These are phyloP conservation scores for Cecidostiba fungosa DNA, from an alignment of 2,888 invertebrate species.

Conservation along the genomic window DNA sequence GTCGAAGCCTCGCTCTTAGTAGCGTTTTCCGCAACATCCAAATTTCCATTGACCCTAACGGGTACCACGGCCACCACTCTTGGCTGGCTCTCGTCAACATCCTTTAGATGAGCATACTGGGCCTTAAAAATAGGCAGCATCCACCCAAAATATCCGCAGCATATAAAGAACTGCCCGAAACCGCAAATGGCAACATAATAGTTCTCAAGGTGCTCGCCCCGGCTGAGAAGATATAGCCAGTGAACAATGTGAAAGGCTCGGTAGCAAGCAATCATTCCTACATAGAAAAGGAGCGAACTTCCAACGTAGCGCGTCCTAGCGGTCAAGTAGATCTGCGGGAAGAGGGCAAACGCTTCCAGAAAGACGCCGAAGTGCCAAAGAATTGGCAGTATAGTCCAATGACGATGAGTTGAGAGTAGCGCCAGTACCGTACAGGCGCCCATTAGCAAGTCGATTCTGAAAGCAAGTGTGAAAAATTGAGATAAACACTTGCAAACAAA, in stretches of 20 bases:
- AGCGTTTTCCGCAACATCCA: neutral
- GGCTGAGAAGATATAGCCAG: conserved; percentile 45
- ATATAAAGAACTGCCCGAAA: conserved; percentile 46
- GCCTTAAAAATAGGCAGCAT: conserved; percentile 55
- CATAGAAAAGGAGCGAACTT: conserved; percentile 59
- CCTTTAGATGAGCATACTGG: conserved; percentile 44
- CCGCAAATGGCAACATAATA: conserved; percentile 36
- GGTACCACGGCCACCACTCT: neutral
- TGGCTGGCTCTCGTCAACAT: neutral
- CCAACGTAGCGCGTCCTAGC: conserved; percentile 31
- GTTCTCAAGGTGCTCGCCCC: conserved; percentile 1
- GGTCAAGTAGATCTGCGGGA: conserved; percentile 58
- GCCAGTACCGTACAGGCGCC: conserved; percentile 47
- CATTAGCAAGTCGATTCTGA: conserved; percentile 53
- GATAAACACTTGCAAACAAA: neutral
- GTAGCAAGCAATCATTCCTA: conserved; percentile 58
- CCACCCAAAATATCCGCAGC: conserved; percentile 52
- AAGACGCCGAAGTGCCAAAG: conserved; percentile 59
- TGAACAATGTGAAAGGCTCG: conserved; percentile 57
- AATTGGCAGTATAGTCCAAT: conserved; percentile 34
- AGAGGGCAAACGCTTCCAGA: conserved; percentile 53
- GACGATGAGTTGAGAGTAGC: conserved; percentile 41
- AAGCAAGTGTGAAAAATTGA: neutral
- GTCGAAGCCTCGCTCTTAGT: neutral
- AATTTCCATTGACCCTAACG: neutral